phyloP scores from a whole-genome alignment of 2,797 vertebrate species.

The Tokudaia muenninki region DNA sequence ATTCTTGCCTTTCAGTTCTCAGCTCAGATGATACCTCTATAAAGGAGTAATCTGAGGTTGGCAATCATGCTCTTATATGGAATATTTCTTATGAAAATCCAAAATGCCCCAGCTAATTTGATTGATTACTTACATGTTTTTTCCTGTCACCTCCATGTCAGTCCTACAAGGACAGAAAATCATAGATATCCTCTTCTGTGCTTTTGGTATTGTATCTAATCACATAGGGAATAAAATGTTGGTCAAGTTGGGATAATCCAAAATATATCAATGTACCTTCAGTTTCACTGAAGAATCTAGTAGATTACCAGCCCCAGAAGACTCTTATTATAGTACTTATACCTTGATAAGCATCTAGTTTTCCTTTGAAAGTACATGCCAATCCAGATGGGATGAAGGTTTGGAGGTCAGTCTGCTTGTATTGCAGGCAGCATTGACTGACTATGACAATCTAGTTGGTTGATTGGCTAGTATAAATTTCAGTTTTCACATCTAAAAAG shows the following conservation, averaged over 20 bases:
- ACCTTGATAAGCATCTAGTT: neutral
- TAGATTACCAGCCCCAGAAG: slow-evolving; percentile 12
- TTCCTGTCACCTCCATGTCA: neutral
- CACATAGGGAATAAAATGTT: slow-evolving; percentile 5
- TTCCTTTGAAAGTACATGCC: neutral
- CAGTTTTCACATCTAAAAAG: neutral
- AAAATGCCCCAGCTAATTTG: slow-evolving; percentile 34
- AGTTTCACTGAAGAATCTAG: neutral
- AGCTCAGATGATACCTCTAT: neutral
- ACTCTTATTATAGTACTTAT: neutral
- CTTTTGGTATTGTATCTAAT: neutral
- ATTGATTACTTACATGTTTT: neutral
- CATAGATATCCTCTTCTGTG: neutral
- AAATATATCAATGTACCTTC: neutral
- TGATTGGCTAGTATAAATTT: neutral
- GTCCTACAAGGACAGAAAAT: neutral
- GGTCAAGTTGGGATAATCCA: neutral
- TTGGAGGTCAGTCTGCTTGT: neutral
- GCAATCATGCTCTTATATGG: slow-evolving; percentile 5
- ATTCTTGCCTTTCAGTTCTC: neutral
- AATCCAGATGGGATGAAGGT: neutral
- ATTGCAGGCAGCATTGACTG: neutral
- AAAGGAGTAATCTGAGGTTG: slow-evolving; percentile 5
- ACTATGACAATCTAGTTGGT: neutral
- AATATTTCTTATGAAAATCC: neutral